A percentile compares a stretch with the other conserved stretches of the same genome.
Evolutionary conservation across 1,140 invertebrate genomes (phyloP).

Genomic region (Magallana gigas): DNA sequence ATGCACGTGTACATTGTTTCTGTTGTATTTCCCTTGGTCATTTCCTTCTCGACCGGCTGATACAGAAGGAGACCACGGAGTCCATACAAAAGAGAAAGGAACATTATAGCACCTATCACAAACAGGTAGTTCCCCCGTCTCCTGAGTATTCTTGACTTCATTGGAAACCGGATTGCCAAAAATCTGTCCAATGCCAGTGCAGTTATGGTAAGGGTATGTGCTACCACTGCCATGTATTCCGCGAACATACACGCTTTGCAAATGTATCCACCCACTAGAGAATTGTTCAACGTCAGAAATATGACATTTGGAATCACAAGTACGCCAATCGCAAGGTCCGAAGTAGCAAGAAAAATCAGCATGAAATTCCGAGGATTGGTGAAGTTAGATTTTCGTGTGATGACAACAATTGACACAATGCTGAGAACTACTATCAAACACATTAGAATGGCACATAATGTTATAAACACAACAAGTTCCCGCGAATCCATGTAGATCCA

Average conservation of each 20-base stretch:
- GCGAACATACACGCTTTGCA: conserved; percentile 45
- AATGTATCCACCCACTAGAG: background rate
- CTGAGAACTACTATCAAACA: background rate
- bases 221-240: background rate
- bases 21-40: background rate
- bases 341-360: conserved; percentile 31
- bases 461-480: background rate
- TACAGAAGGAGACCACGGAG: conserved; percentile 24
- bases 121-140: background rate
- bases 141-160: background rate
- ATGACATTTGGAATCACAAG: conserved; percentile 49
- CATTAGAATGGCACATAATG: background rate
- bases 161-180: conserved; percentile 33
- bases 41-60: background rate
- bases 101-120: background rate
- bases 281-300: background rate
- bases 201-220: conserved; percentile 33
- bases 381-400: background rate
- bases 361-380: conserved; percentile 41
- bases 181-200: conserved; percentile 46
- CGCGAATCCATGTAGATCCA: background rate
- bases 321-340: conserved; percentile 47
- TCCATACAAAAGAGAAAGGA: conserved; percentile 42
- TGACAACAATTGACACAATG: background rate
- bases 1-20: background rate